Conservation (phyloP, 2,113 vertebrate species). For the Calypte anna region DNA sequence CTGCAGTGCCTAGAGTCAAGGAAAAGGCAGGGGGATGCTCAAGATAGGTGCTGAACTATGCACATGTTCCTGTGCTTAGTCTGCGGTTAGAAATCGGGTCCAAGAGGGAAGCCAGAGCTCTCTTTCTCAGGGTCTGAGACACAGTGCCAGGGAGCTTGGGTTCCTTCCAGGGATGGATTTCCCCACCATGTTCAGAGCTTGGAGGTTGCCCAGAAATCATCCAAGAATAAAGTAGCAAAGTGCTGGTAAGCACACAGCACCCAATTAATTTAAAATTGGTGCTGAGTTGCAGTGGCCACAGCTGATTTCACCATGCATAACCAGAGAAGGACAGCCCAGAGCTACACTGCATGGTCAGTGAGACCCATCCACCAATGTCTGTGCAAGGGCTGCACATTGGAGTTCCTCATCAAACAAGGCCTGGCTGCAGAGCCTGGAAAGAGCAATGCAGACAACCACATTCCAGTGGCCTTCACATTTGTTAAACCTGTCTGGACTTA, state of each 20-base stretch:
- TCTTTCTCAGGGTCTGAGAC: not conserved
- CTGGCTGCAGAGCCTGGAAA: not conserved
- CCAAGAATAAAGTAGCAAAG: not conserved
- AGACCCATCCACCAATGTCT: not conserved
- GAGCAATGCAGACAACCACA: not conserved
- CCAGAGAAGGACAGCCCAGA: not conserved
- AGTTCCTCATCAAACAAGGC: not conserved
- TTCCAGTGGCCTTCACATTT: not conserved
- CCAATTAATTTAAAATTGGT: not conserved
- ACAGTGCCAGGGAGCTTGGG: not conserved
- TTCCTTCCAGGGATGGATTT: not conserved
- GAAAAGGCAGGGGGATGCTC: not conserved
- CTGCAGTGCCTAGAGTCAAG: not conserved
- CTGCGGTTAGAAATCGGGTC: not conserved
- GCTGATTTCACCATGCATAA: not conserved
- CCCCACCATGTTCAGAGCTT: rapidly evolving
- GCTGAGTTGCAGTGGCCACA: not conserved
- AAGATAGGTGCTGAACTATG: not conserved
- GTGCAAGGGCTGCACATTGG: rapidly evolving
- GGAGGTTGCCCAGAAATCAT: not conserved
- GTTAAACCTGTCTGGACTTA: not conserved
- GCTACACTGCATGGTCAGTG: not conserved
- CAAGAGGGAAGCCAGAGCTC: not conserved
- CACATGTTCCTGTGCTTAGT: not conserved
- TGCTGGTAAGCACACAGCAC: not conserved